These are phyloP conservation scores for Notolepis coatsorum DNA, from an alignment of 2,797 vertebrate genomes.

Conservation along the genomic window DNA sequence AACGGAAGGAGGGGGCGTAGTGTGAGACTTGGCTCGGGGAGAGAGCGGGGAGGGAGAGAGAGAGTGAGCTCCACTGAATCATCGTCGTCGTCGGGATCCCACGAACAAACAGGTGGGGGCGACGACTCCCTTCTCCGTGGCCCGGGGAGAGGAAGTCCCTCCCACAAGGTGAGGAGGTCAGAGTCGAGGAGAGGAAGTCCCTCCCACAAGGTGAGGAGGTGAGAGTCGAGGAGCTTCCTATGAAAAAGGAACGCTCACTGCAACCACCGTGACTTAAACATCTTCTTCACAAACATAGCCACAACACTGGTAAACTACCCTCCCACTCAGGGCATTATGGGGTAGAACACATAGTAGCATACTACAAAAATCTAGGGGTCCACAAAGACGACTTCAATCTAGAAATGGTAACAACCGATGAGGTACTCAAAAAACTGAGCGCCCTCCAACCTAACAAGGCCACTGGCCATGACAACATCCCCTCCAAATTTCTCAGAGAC, in stretches of 20 bases:
- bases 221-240: slow-evolving; percentile 54
- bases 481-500: too few species aligned
- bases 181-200: slow-evolving; percentile 59
- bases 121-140: slow-evolving; percentile 43
- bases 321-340: too few species aligned
- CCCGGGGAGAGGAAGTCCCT: slow-evolving; percentile 61
- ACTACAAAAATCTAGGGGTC: too few species aligned
- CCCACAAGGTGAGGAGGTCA: slow-evolving; percentile 53
- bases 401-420: too few species aligned
- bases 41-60: slow-evolving; percentile 42
- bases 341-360: too few species aligned
- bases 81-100: slow-evolving; percentile 64
- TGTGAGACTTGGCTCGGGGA: slow-evolving; percentile 55
- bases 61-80: slow-evolving; percentile 63
- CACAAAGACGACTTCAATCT: too few species aligned
- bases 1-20: slow-evolving; percentile 64
- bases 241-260: slow-evolving; percentile 21
- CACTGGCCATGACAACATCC: too few species aligned
- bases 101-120: slow-evolving; percentile 32
- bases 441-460: too few species aligned
- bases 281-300: background rate
- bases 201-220: slow-evolving; percentile 55
- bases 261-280: slow-evolving; percentile 1
- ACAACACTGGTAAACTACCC: too few species aligned
- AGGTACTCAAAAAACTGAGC: too few species aligned